Conservation (phyloP, 2,113 vertebrate genomes). For the Brachionichthys hirsutus region DNA sequence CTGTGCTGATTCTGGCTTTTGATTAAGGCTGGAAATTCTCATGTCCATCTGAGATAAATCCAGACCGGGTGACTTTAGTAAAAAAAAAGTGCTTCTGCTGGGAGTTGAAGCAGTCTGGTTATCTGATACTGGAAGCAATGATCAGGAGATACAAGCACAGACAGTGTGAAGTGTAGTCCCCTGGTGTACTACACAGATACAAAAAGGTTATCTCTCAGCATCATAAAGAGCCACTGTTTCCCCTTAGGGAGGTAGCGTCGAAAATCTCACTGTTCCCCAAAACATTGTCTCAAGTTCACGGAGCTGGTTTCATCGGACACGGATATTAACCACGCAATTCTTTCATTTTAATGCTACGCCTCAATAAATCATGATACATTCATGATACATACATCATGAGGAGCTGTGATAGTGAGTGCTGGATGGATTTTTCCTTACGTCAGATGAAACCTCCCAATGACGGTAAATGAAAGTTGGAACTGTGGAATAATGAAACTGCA, state of each 20-base stretch:
- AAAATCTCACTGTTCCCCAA: constrained; percentile 8
- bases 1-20: constrained; percentile 55
- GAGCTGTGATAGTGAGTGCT: not conserved
- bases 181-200: constrained; percentile 36
- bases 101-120: constrained; percentile 48
- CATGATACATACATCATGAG: constrained; percentile 13
- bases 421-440: not conserved
- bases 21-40: constrained; percentile 62
- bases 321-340: not conserved
- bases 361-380: not conserved
- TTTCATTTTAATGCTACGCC: constrained; percentile 17
- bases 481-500: not conserved
- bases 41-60: constrained; percentile 64
- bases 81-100: constrained; percentile 50
- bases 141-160: constrained; percentile 49
- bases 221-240: constrained; percentile 31
- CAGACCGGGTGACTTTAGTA: constrained; percentile 53
- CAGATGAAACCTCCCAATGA: constrained; percentile 6
- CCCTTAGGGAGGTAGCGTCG: constrained; percentile 1
- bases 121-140: constrained; percentile 62
- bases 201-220: constrained; percentile 52
- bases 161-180: constrained; percentile 46
- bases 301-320: constrained; percentile 4
- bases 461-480: constrained; percentile 9
- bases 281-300: constrained; percentile 2